Evolutionary conservation across 2,888 invertebrate genomes (phyloP), one percentile per base, ranked within the genome.

Genomic region (Melinaea marsaeus): DNA sequence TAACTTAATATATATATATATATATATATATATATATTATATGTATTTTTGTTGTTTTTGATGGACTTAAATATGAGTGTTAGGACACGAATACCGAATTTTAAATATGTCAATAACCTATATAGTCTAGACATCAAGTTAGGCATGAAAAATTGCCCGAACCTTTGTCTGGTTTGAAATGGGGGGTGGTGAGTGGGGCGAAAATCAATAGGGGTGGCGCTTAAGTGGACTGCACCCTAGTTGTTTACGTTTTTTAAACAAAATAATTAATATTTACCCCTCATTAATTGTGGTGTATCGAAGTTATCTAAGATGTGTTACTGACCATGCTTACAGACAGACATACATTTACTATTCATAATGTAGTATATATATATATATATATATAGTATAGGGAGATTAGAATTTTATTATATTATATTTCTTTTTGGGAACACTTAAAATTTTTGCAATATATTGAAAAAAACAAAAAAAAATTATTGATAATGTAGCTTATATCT

Each of bases 141-240:
- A 66, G 68, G 65, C 68, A 70, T 68, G 69, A 72, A 73, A 74
- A 74, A 74, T 75, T 81, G 79, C 75, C 76, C 77, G 75, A 76
- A 76, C 75, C 74, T 72, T 86, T 86, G 86, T 86, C 85, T 84
- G 74, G 75, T 74, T 80, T 82, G 84, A 85, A 79, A 75, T 78
- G 75, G 75, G 73, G 69, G 68, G 61, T 63, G 70, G 70, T 70
- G 67, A 66, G 68, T 82, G 72, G 78, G 82, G 75, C 75, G 75
- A 81, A 83, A 86, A 88, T 88, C 88, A 79, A 88, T 88, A 88
- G 77, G 75, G 77, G 83, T 79, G 68, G 75, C 75, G 74, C 69
- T 71, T 66, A 69, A 71, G 73, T 75, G 76, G 78, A 77, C 78
- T 73, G 66, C 74, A 70, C 70, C 72, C 69, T 65, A 69, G 65